Conservation (phyloP, 2,888 invertebrate genomes). For the Fragum whitleyi region DNA sequence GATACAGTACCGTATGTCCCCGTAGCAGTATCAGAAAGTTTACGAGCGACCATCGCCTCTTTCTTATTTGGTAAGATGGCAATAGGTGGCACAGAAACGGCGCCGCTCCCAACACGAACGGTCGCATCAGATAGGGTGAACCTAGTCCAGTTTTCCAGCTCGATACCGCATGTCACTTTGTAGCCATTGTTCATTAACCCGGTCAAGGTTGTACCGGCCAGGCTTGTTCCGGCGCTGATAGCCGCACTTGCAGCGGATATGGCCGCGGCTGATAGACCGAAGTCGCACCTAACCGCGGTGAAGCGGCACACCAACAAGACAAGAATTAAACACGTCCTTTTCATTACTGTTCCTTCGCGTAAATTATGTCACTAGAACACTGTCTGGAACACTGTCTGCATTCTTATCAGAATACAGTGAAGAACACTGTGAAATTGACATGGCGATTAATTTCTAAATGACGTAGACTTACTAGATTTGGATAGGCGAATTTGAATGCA, state of each 20-base stretch:
- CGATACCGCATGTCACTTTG: constrained; percentile 36
- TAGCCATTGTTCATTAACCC: constrained; percentile 40
- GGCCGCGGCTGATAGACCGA: constrained; percentile 4
- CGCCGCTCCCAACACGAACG: constrained; percentile 17
- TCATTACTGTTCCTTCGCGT: too few relatives aligned
- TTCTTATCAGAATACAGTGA: too few relatives aligned
- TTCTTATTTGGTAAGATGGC: constrained; percentile 30
- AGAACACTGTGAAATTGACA: too few relatives aligned
- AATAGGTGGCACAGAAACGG: constrained; percentile 25
- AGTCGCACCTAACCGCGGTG: background rate
- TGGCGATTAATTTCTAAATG: too few relatives aligned
- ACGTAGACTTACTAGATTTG: too few relatives aligned
- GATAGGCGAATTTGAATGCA: too few relatives aligned
- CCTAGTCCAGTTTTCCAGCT: constrained; percentile 48
- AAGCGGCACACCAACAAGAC: too few relatives aligned
- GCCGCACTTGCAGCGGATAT: constrained; percentile 22
- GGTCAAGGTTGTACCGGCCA: constrained; percentile 39
- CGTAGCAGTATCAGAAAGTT: constrained; percentile 23
- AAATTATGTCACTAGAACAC: too few relatives aligned
- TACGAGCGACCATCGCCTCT: constrained; percentile 48
- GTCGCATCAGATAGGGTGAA: constrained; percentile 12
- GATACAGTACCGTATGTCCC: constrained; percentile 47
- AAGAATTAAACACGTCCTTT: too few relatives aligned
- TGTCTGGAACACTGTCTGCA: too few relatives aligned
- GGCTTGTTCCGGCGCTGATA: constrained; percentile 27